Evolutionary conservation across 2,797 vertebrate species (phyloP), one percentile per base, ranked within the genome.

Genomic region (Acrossocheilus wenchowensis): DNA sequence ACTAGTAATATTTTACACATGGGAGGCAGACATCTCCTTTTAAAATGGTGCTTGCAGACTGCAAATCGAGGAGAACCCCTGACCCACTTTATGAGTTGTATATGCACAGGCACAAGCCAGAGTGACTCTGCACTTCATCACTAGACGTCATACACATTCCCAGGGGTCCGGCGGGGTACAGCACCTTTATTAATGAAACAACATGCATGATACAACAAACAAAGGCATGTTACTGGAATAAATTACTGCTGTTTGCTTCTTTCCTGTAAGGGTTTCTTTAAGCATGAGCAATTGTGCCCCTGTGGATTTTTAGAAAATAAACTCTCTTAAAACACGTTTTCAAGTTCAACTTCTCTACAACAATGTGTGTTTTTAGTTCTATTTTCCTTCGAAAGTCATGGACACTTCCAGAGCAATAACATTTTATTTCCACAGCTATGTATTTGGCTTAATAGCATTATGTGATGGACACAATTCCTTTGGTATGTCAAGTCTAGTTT

Each of bases 111-210:
- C 92, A 88, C 87, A 92, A 92, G 89, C 90, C 82, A 88, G 86
- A 91, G 90, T 93, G 92, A 94, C 93, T 92, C 88, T 90, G 88
- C 92, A 91, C 89, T 92, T 92, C 93, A 91, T 82, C 64, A 73
- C 71, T 39, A 36, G 30, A 50, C 7, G 23, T 3, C 43, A 62
- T 39, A 15, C 39, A 64, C 30, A 64, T 19, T 81, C 92, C 83
- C 92, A 0, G 66, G 90, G 90, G 93, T 89, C 91, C 87, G 91
- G 90, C 93, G 92, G 89, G 84, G 90, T 87, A 87, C 86, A 90
- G 92, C 92, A 95, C 92, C 68, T 85, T 94, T 94, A 94, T 94
- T 94, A 95, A 95, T 94, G 92, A 94, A 92, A 85, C 71, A 86
- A 84, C 80, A 80, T 66, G n/a, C 39, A 82, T 78, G 81, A 75